Evolutionary conservation across 2,797 vertebrate species (phyloP), one percentile per base, ranked within the genome.

Genomic region (Siniperca undulata): DNA sequence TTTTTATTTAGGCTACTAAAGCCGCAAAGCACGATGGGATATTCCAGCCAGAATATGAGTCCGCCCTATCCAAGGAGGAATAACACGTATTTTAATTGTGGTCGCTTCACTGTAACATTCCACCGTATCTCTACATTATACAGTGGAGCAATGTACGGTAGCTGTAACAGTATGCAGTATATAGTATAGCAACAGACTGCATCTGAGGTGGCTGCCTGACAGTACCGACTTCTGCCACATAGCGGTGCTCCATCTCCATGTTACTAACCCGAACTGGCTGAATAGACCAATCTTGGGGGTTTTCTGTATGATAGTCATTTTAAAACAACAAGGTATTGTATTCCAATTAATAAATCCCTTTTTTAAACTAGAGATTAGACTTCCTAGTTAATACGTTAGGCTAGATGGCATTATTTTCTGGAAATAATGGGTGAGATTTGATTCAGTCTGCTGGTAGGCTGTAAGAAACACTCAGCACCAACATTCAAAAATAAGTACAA

Each of bases 141-240:
- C 20, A 30, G 30, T 53, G 50, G n/a, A 42, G 14, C 8, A 17
- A 48, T 11, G 30, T 5, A 16, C 22, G 12, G 24, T 44, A 7
- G 44, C 7, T 8, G 1, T 7, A 19, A 66, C 48, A 36, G n/a
- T 13, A 3, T 8, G 0, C 38, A 40, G 46, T 10, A 19, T 7
- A 14, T 5, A 22, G 0, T 22, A 3, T 48, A 12, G 30, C 22
- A 27, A 9, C 9, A 48, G 10, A 27, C 14, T 10, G 3, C 14
- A 55, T 36, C 22, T n/a, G 22, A 22, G 5, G 16, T 3, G 7
- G 14, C 19, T 7, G 8, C 16, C 12, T 53, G 19, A n/a, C 48
- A 73, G 14, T 79, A 77, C 77, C 24, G 0, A 42, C 19, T 30
- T 30, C 40, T 46, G 52, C 71, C 86, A 88, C 78, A 59, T 0